phyloP scores from a whole-genome alignment of 2,888 invertebrate genomes.

The Orgyia antiqua region DNA sequence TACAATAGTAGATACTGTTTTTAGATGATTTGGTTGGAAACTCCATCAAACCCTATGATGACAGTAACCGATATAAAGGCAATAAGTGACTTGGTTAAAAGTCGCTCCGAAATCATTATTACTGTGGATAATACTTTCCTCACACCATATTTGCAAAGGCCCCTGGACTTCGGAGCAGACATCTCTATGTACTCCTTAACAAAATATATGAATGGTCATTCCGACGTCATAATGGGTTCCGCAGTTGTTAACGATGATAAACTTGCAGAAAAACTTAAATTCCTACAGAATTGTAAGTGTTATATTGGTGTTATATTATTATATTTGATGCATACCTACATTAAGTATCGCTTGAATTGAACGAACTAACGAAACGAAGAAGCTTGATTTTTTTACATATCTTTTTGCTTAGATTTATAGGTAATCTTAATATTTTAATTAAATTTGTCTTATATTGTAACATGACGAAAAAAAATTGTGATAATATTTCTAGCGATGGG shows the following conservation, averaged over 20 bases:
- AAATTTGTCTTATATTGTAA: too few relatives aligned
- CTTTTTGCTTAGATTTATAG: too few relatives aligned
- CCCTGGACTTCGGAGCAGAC: constrained; percentile 94
- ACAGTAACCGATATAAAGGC: constrained; percentile 93
- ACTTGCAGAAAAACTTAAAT: constrained; percentile 84
- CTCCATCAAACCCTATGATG: constrained; percentile 96
- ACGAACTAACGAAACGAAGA: too few relatives aligned
- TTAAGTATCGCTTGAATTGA: too few relatives aligned
- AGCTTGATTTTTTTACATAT: too few relatives aligned
- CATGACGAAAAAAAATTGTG: too few relatives aligned
- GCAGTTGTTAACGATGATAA: constrained; percentile 85
- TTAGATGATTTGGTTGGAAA: constrained; percentile 94
- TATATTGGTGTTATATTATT: too few relatives aligned
- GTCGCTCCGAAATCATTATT: constrained; percentile 14
- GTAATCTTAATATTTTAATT: too few relatives aligned
- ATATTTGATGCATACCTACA: too few relatives aligned
- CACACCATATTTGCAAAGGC: constrained; percentile 93
- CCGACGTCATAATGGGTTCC: constrained; percentile 98
- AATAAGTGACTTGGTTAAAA: constrained; percentile 77
- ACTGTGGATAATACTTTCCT: constrained; percentile 70
- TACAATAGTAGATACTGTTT: too few relatives aligned
- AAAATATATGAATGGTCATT: constrained; percentile 99
- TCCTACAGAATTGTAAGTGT: constrained; percentile 95
- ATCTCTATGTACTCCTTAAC: constrained; percentile 94
- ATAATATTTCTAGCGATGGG: constrained; percentile 85